Evolutionary conservation across 2,888 invertebrate genomes (phyloP).

Genomic region (Morinoia aosen): DNA sequence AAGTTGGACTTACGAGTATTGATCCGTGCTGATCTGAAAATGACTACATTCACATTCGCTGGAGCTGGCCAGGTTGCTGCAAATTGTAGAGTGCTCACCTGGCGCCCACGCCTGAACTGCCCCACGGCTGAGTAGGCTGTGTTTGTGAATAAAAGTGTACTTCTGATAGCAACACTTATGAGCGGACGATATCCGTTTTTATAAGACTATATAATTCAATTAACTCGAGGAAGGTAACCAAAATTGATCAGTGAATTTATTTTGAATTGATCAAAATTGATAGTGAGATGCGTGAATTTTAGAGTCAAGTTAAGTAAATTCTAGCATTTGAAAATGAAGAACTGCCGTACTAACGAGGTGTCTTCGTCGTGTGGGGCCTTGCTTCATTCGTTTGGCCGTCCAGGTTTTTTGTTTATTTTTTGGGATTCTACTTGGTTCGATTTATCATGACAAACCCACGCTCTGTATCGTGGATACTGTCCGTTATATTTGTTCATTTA

Average conservation of each 20-base stretch:
- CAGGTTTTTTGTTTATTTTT: no score
- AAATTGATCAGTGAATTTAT: neutral
- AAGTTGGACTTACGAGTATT: neutral
- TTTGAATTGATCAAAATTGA: no score
- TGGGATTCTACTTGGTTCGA: no score
- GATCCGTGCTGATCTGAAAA: neutral
- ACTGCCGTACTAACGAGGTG: neutral
- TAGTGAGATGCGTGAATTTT: neutral
- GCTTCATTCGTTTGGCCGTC: no score
- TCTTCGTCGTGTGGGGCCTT: no score
- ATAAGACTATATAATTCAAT: neutral
- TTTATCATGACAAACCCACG: no score
- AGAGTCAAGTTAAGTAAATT: neutral
- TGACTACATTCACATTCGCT: neutral
- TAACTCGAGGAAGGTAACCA: neutral
- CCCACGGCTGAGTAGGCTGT: neutral
- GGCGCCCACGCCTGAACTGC: no score
- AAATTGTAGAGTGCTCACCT: no score
- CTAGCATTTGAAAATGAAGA: neutral
- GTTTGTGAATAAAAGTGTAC: neutral
- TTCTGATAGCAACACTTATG: neutral
- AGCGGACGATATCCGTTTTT: neutral
- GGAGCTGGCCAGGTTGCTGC: neutral
- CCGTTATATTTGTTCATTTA: no score
- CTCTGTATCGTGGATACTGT: no score